A percentile compares a stretch with the other conserved stretches of the same genome.
Evolutionary conservation across 2,797 vertebrate genomes (phyloP).

Genomic region (Pseudochirops cupreus): DNA sequence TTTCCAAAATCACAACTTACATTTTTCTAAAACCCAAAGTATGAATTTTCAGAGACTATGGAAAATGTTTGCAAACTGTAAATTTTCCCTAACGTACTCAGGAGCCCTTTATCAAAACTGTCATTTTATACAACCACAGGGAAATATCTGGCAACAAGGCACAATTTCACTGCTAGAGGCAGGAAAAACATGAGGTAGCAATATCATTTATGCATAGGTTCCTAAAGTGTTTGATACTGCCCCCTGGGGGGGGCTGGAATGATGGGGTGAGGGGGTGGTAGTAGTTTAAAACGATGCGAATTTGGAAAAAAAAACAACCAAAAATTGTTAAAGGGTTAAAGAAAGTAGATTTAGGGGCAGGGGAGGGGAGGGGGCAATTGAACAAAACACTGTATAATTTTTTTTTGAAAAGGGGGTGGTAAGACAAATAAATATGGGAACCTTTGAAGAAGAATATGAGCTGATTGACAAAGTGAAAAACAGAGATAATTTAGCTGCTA

Average conservation of each 20-base stretch:
- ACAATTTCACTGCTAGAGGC: conserved; percentile 26
- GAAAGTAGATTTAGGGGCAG: too few species aligned
- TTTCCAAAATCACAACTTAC: conserved; percentile 25
- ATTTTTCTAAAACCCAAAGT: conserved; percentile 28
- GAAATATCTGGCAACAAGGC: conserved; percentile 50
- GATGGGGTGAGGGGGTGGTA: too few species aligned
- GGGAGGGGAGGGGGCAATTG: too few species aligned
- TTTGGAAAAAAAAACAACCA: too few species aligned
- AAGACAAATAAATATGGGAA: too few species aligned
- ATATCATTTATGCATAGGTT: background rate
- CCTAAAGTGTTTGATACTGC: too few species aligned
- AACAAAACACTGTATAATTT: too few species aligned
- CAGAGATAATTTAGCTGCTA: background rate
- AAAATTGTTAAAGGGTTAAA: too few species aligned
- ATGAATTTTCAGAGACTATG: background rate
- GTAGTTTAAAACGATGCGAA: too few species aligned
- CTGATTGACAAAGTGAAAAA: conserved; percentile 1
- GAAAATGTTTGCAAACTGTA: conserved; percentile 47
- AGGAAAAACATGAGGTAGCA: conserved; percentile 40
- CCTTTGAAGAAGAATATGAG: background rate
- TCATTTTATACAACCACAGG: conserved; percentile 52
- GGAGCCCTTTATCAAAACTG: conserved; percentile 39
- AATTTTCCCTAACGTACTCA: conserved; percentile 28
- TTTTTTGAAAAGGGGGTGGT: too few species aligned
- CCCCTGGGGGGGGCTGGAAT: too few species aligned